Conservation (phyloP, 2,888 invertebrate genomes). For the Melinaea menophilus region DNA sequence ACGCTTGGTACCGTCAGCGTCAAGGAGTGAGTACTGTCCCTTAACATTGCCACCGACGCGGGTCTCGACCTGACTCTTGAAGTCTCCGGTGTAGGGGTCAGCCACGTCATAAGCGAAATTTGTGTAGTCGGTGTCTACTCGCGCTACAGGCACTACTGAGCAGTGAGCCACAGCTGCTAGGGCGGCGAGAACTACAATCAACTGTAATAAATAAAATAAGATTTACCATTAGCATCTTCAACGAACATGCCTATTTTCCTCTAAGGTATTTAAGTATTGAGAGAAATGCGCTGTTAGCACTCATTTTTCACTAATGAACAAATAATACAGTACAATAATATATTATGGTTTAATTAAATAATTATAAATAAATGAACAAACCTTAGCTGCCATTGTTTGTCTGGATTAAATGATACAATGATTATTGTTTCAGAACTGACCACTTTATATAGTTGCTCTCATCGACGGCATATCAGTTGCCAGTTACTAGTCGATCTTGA, state of each 20-base stretch:
- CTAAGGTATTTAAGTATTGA: too few relatives aligned
- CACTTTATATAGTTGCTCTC: slow-evolving; percentile 47
- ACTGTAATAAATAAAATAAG: slow-evolving; percentile 48
- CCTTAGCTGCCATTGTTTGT: slow-evolving; percentile 62
- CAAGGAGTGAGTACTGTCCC: slow-evolving; percentile 72
- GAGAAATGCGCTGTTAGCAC: too few relatives aligned
- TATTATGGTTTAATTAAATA: slow-evolving; percentile 8
- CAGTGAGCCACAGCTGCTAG: slow-evolving; percentile 58
- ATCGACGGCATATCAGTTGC: slow-evolving; percentile 16
- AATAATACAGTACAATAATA: neutral
- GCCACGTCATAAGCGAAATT: slow-evolving; percentile 72
- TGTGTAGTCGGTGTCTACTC: slow-evolving; percentile 56
- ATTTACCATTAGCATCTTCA: too few relatives aligned
- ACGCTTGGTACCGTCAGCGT: slow-evolving; percentile 80
- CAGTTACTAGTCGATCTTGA: slow-evolving; percentile 40
- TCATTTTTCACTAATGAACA: too few relatives aligned
- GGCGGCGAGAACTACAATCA: slow-evolving; percentile 61
- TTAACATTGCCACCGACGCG: slow-evolving; percentile 81
- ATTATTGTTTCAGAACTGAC: slow-evolving; percentile 35
- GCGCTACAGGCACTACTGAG: slow-evolving; percentile 69
- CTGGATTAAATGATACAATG: slow-evolving; percentile 50
- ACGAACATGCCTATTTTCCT: too few relatives aligned
- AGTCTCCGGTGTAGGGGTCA: slow-evolving; percentile 72
- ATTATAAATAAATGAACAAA: slow-evolving; percentile 29
- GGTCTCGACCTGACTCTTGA: slow-evolving; percentile 79